Percentiles rank a stretch among this genome's conserved stretches.
These are phyloP conservation scores for Acinonyx jubatus DNA, from an alignment of 2,113 vertebrate genomes.

Conservation along the genomic window DNA sequence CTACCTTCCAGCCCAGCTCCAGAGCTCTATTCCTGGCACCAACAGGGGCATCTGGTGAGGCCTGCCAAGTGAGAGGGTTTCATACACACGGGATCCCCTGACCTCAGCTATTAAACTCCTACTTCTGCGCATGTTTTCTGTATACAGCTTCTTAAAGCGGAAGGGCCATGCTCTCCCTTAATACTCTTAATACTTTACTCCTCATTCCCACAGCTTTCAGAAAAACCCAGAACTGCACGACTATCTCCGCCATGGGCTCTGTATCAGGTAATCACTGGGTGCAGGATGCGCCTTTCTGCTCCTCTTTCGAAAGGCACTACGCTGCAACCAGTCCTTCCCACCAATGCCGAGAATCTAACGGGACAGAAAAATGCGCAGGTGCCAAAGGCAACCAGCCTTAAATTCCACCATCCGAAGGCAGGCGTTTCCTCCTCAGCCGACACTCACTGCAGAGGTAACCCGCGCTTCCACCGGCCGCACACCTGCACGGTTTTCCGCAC, in stretches of 20 bases:
- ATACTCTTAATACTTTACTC: no score
- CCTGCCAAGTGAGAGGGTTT: neutral
- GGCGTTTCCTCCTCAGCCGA: neutral
- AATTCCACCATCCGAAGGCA: neutral
- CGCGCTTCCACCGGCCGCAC: neutral
- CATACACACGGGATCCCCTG: neutral
- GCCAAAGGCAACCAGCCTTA: neutral
- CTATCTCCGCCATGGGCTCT: neutral
- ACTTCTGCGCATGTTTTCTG: neutral
- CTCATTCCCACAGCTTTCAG: neutral
- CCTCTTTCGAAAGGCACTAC: neutral
- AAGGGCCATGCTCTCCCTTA: neutral
- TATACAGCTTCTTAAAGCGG: neutral
- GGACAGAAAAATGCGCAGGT: neutral
- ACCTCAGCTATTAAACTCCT: rapidly evolving
- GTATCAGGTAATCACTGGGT: neutral
- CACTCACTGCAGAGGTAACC: neutral
- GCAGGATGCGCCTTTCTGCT: neutral
- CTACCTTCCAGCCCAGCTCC: neutral
- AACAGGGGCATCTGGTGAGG: neutral
- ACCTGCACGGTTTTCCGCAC: no score
- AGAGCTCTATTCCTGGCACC: rapidly evolving
- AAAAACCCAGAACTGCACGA: neutral
- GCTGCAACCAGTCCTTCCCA: neutral
- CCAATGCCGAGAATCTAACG: neutral